Percentiles rank a stretch among this genome's conserved stretches.
These are phyloP conservation scores for Pampusana beccarii DNA, from an alignment of 2,113 vertebrate species.

Conservation along the genomic window DNA sequence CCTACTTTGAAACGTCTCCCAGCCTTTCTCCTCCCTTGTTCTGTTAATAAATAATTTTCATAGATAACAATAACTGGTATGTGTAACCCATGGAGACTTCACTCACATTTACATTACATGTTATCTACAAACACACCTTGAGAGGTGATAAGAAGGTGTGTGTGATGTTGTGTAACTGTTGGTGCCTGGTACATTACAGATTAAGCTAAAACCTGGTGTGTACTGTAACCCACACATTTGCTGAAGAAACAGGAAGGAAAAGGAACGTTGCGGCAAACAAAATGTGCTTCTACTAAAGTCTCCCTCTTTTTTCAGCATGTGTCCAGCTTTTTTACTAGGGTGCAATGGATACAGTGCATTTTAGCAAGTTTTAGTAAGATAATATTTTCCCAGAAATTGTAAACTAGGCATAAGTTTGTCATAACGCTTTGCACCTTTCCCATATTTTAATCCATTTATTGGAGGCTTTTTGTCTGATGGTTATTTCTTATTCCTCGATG, in stretches of 20 bases:
- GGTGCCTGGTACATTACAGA: neutral
- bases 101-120: neutral
- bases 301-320: neutral
- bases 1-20: neutral
- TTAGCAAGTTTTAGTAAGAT: neutral
- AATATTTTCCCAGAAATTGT: neutral
- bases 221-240: neutral
- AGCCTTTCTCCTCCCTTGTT: neutral
- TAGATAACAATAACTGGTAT: constrained; percentile 1
- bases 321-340: neutral
- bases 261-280: neutral
- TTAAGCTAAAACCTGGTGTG: neutral
- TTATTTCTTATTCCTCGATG: neutral
- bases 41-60: constrained; percentile 57
- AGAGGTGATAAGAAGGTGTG: neutral
- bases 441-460: neutral
- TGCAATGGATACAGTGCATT: neutral
- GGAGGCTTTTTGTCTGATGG: neutral
- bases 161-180: neutral
- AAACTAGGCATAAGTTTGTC: neutral
- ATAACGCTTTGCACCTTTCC: neutral
- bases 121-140: constrained; percentile 30
- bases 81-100: neutral
- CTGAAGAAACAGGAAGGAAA: constrained; percentile 2
- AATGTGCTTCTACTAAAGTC: neutral